Evolutionary conservation across 2,888 invertebrate genomes (phyloP), one percentile per base, ranked within the genome.

Genomic region (Platycheirus rosarum): DNA sequence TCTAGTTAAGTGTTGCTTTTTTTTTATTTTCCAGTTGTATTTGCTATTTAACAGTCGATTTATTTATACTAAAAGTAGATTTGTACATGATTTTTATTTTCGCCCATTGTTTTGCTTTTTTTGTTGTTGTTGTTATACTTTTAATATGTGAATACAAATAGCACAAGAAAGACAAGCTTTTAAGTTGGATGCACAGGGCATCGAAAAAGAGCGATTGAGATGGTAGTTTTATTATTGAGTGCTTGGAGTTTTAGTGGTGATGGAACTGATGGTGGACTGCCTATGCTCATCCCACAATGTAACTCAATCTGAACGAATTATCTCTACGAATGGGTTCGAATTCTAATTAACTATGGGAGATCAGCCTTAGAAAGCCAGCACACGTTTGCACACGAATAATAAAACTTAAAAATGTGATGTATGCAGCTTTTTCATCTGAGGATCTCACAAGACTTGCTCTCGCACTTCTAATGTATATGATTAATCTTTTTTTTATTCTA

Each of bases 41-140:
- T 80, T 80, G 62, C 79, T 79, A 79, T 79, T 79, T 74, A 69
- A 69, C 74, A 79, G 78, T 78, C 77, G 78, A 68, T 68, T 78
- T 68, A 18, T 77, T 82, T 73, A 71, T 68, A 73, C 82, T 82
- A 82, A 82, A 80, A 82, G 71, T 82, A 82, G 82, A 82, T 82
- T 82, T 82, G 82, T 82, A 82, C 82, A 82, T 82, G 82, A 77
- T 82, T 77, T 75, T 70, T 71, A 42, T 60, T 6, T 77, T 65
- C 55, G 68, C 71, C 68, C 71, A 68, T 66, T 46, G 23, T 66
- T 66, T 35, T 42, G 2, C n/a, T 46, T 32, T 44, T 20, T 32
- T 60, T 42, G 51, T 32, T 42, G 57, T 49, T 65, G 29, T 32
- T 66, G 51, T 32, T 40, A 8, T 14, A 44, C 18, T 44, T 29